A percentile compares a stretch with the other conserved stretches of the same genome.
Evolutionary conservation across 2,888 invertebrate species (phyloP).

Genomic region (Hymenopus coronatus): DNA sequence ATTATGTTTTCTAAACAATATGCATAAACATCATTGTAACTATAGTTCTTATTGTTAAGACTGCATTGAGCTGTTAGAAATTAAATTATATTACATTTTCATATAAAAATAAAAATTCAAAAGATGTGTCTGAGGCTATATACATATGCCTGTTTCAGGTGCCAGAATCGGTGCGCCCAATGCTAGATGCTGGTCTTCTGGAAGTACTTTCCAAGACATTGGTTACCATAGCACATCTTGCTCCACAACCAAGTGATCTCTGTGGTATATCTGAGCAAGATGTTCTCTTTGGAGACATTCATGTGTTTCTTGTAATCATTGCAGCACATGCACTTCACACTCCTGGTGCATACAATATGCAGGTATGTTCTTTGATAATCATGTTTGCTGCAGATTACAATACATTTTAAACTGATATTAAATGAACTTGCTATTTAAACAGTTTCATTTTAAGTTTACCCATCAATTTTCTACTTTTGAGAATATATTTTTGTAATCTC

Average conservation of each 20-base stretch:
- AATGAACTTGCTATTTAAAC: too few species aligned
- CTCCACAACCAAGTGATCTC: constrained; percentile 36
- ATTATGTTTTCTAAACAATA: too few species aligned
- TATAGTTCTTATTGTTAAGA: too few species aligned
- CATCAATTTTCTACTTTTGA: too few species aligned
- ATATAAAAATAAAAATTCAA: too few species aligned
- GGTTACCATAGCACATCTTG: constrained; percentile 43
- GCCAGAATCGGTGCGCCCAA: constrained; percentile 41
- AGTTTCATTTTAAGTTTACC: too few species aligned
- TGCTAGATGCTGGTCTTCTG: constrained; percentile 50
- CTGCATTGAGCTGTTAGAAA: too few species aligned
- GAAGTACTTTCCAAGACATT: constrained; percentile 48
- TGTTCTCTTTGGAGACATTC: constrained; percentile 40
- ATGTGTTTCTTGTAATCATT: constrained; percentile 45
- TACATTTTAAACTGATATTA: neutral
- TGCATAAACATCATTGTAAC: too few species aligned
- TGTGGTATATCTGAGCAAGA: constrained; percentile 37
- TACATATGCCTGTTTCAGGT: constrained; percentile 38
- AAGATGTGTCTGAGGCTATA: too few species aligned
- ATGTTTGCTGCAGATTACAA: neutral
- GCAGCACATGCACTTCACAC: constrained; percentile 47
- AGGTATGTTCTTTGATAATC: constrained; percentile 39
- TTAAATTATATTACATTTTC: too few species aligned
- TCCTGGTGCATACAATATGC: constrained; percentile 48
- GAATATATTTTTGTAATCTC: too few species aligned